These are phyloP conservation scores for Cephalotes varians DNA, from an alignment of 2,888 invertebrate genomes.

Conservation along the genomic window DNA sequence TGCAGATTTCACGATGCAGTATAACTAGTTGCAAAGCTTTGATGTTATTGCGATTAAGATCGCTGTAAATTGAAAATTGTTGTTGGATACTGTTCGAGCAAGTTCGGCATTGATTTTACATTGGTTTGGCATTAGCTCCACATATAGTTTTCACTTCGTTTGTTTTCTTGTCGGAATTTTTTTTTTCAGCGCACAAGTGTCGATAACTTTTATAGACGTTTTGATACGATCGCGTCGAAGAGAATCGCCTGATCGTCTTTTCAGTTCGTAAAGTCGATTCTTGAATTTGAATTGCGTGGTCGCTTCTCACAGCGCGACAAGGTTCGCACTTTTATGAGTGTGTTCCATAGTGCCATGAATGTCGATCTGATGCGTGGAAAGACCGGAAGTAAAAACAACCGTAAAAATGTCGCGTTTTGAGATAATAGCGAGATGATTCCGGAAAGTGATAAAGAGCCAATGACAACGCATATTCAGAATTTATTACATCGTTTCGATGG, in stretches of 20 bases:
- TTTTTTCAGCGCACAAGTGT: neutral
- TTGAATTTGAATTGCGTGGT: conserved; percentile 63
- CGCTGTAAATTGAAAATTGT: conserved; percentile 7
- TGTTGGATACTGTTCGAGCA: neutral
- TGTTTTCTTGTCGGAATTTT: conserved; percentile 18
- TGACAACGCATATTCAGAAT: conserved; percentile 20
- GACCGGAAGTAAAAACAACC: conserved; percentile 41
- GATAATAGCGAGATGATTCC: conserved; percentile 49
- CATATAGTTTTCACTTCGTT: neutral
- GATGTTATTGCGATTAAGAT: conserved; percentile 4
- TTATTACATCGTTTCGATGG: conserved; percentile 39
- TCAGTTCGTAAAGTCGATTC: conserved; percentile 65
- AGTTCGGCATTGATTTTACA: neutral
- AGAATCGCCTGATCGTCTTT: conserved; percentile 45
- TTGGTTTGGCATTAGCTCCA: neutral
- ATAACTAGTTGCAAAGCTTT: neutral
- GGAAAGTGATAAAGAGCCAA: conserved; percentile 41
- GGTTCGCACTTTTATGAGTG: conserved; percentile 48
- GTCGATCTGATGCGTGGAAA: conserved; percentile 34
- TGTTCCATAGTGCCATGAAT: conserved; percentile 5
- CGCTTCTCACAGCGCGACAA: neutral
- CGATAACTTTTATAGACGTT: conserved; percentile 37
- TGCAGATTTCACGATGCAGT: neutral
- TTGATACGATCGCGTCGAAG: conserved; percentile 5
- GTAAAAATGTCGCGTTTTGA: conserved; percentile 55